Conservation (phyloP, 2,888 invertebrate genomes). For the Gymnosoma rotundatum region DNA sequence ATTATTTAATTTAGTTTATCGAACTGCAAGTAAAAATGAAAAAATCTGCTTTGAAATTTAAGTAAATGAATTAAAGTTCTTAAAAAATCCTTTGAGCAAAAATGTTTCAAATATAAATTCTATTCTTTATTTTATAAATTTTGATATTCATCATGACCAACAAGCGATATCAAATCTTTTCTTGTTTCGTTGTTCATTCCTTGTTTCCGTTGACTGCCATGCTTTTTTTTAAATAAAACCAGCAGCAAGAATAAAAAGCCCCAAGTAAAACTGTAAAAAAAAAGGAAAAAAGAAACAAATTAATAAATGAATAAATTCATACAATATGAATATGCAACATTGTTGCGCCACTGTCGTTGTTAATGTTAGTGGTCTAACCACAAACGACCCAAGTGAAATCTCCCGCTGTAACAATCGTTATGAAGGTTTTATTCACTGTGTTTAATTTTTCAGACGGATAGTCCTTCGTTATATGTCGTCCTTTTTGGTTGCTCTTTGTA, state of each 20-base stretch:
- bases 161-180: neutral
- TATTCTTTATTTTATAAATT: neutral
- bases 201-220: conserved; percentile 57
- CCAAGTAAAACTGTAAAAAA: neutral
- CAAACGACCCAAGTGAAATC: conserved; percentile 67
- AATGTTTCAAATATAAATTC: too few species aligned
- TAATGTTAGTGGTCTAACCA: conserved; percentile 61
- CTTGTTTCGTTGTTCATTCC: conserved; percentile 3
- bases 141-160: neutral
- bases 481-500: conserved; percentile 46
- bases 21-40: too few species aligned
- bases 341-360: conserved; percentile 43
- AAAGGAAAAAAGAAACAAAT: neutral
- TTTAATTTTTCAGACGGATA: conserved; percentile 32
- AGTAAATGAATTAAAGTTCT: too few species aligned
- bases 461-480: conserved; percentile 41
- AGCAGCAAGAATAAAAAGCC: conserved; percentile 16
- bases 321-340: conserved; percentile 61
- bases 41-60: too few species aligned
- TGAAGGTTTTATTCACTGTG: conserved; percentile 63
- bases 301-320: conserved; percentile 22
- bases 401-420: conserved; percentile 67
- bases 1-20: too few species aligned
- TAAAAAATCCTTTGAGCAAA: too few species aligned
- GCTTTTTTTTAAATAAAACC: conserved; percentile 25